Base-by-base conservation (phyloP, 2,113 vertebrate genomes). In the Cercocebus atys region DNA sequence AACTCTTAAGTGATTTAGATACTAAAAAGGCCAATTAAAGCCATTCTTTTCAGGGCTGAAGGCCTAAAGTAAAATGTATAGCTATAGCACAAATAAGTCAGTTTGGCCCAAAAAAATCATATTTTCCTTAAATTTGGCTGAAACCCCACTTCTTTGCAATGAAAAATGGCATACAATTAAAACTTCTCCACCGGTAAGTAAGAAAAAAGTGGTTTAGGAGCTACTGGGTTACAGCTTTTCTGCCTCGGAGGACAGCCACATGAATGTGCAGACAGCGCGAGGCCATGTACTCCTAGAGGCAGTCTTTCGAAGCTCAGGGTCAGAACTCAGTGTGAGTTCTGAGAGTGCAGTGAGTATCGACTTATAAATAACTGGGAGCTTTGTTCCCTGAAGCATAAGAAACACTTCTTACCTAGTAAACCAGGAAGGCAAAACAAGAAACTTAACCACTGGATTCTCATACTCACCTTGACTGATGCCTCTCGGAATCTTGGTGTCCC, bases 391-490 rank as follows among this genome's bases (percentile, higher is more conserved):
- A 1, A 11, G 55, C 40, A 23, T 14, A 75, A 92, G 55, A 55
- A 92, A 47, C 23, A 47, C 22, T 38, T 75, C 68, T 14, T 23
- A 27, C 35, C 27, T 23, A 18, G 55, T 11, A 57, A 82, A 78
- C 25, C 45, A 4, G 61, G 35, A 93, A 88, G 52, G 14, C 22
- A 14, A 47, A 70, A 47, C 11, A 20, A 25, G 38, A 81, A 40
- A 50, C 38, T 11, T 8, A 16, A 30, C 6, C 2, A 4, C 35
- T 35, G 10, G 11, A 3, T 76, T n/a, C 68, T 55, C 52, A 38
- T 2, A 96, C 96, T 96, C 57, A 97, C 95, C 94, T 80, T 88
- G 90, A 75, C 68, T 20, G 79, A 50, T 0, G 50, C 13, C 12
- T 45, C 40, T 75, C 1, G 8, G 32, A 22, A 2, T 9, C 76